Evolutionary conservation across 2,888 invertebrate species (phyloP).

Genomic region (Vanessa cardui): DNA sequence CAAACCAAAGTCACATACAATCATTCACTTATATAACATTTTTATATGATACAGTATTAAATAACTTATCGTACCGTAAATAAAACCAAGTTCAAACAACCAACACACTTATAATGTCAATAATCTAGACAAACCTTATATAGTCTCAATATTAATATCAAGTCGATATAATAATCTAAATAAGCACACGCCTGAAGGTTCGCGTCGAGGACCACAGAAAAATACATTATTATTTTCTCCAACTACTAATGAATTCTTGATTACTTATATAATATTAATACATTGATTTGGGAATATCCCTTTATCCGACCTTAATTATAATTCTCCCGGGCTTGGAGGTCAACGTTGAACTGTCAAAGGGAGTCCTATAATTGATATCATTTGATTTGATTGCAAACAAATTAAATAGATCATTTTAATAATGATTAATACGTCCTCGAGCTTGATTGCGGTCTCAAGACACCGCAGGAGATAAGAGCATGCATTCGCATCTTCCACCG

Average conservation of each 20-base stretch:
- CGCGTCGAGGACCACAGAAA: background rate
- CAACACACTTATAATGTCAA: background rate
- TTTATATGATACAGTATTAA: background rate
- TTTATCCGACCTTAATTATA: no score
- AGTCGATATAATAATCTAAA: background rate
- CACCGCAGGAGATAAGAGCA: no score
- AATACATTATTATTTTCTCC: background rate
- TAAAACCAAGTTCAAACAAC: background rate
- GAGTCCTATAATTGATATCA: no score
- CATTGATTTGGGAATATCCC: conserved; percentile 1
- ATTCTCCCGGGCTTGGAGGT: no score
- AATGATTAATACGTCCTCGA: no score
- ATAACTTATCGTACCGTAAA: background rate
- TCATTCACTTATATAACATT: no score
- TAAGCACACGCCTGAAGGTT: background rate
- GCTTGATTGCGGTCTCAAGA: no score
- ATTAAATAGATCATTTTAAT: no score
- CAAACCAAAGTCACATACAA: no score
- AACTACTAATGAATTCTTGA: background rate
- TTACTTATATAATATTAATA: background rate
- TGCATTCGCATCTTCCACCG: no score
- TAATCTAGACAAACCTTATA: background rate
- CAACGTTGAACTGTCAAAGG: no score
- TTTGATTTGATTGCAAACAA: no score
- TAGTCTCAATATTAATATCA: background rate